A percentile compares a stretch with the other conserved stretches of the same genome.
Conservation (phyloP, 2,797 vertebrate species). For the Gadopsis marmoratus region DNA sequence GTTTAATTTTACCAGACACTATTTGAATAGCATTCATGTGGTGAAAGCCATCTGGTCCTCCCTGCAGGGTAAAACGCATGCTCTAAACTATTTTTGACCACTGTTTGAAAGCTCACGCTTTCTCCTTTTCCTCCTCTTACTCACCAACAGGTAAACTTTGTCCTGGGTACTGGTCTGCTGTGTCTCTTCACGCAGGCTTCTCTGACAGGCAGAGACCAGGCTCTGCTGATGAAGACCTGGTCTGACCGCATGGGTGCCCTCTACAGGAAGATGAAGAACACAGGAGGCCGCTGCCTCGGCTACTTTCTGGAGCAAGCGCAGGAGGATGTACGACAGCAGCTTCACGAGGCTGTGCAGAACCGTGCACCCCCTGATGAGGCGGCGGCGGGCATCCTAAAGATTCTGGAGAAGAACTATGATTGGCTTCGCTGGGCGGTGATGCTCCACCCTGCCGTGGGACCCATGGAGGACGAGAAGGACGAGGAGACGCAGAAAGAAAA, state of each 20-base stretch:
- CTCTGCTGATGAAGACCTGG: conserved; percentile 82
- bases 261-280: conserved; percentile 82
- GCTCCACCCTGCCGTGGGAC: conserved; percentile 70
- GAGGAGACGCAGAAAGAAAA: conserved; percentile 23
- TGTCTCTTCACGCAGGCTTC: conserved; percentile 82
- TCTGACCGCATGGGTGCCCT: conserved; percentile 79
- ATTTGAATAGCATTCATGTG: not conserved
- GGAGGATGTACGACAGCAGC: conserved; percentile 73
- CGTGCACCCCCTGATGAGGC: conserved; percentile 72
- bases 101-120: not conserved
- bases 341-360: conserved; percentile 63
- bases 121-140: not conserved
- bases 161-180: conserved; percentile 83
- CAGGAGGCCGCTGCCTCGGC: conserved; percentile 71
- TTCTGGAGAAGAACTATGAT: conserved; percentile 83
- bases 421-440: conserved; percentile 86
- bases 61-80: conserved; percentile 5
- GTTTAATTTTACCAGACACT: not conserved
- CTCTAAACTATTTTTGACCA: not conserved
- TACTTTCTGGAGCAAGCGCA: conserved; percentile 83
- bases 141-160: conserved; percentile 78
- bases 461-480: conserved; percentile 46
- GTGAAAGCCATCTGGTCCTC: not conserved
- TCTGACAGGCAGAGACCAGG: conserved; percentile 79
- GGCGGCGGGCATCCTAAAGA: conserved; percentile 67